These are phyloP conservation scores for Astyanax mexicanus DNA, from an alignment of 2,797 vertebrate species.

Conservation along the genomic window DNA sequence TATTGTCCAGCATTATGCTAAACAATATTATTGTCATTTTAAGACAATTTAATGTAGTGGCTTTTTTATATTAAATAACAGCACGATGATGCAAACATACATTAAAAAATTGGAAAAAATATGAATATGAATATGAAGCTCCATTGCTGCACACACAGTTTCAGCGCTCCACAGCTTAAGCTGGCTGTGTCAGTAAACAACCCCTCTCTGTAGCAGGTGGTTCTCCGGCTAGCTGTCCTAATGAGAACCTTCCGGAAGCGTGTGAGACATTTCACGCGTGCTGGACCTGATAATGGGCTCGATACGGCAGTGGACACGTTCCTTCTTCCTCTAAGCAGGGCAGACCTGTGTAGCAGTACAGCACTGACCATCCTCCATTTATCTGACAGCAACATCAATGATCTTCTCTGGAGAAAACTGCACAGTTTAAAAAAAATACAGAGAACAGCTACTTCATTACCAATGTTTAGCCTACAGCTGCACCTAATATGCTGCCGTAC, in stretches of 20 bases:
- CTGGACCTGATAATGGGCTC: conserved; percentile 32
- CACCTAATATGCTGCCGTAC: no score
- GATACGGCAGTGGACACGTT: conserved; percentile 8
- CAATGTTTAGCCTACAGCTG: no score
- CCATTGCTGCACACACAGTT: no score
- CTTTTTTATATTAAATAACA: no score
- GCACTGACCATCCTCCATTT: conserved; percentile 10
- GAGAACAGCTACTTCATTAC: no score
- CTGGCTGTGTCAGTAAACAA: not conserved
- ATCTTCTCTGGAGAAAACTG: conserved; percentile 59
- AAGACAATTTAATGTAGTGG: no score
- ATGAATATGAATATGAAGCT: no score
- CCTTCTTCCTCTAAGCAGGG: not conserved
- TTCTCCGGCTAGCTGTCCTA: not conserved
- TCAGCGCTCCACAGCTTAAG: no score
- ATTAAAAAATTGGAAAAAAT: no score
- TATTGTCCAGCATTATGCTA: no score
- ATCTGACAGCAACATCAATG: conserved; percentile 26
- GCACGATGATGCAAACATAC: no score
- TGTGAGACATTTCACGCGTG: conserved; percentile 35
- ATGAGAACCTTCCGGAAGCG: conserved; percentile 31
- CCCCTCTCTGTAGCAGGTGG: not conserved
- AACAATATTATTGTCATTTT: no score
- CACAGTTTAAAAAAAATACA: not conserved
- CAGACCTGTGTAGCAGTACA: not conserved